A percentile compares a stretch with the other conserved stretches of the same genome.
Evolutionary conservation across 35 echinoderm and acorn worm genomes (phyloP).

Genomic region (Hemicentrotus pulcherrimus): DNA sequence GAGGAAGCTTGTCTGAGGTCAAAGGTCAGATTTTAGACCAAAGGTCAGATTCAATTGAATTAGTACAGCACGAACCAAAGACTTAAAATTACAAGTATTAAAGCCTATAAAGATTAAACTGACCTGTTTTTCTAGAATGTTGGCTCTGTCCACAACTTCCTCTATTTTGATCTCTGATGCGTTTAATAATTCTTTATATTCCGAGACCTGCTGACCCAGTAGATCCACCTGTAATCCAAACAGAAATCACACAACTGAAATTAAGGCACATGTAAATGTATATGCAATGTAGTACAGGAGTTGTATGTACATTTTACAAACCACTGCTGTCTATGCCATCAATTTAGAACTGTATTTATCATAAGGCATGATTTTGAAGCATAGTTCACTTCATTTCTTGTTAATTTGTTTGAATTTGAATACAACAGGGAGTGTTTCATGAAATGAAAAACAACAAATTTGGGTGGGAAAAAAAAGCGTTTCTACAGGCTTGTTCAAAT

Average conservation of each 20-base stretch:
- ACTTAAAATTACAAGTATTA: no score
- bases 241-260: neutral
- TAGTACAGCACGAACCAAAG: no score
- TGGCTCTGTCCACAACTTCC: slow-evolving; percentile 53
- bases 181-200: slow-evolving; percentile 68
- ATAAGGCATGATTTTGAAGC: neutral
- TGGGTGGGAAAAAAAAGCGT: no score
- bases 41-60: no score
- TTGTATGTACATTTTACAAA: neutral
- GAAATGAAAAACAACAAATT: no score
- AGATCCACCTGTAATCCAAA: slow-evolving; percentile 59
- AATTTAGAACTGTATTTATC: neutral
- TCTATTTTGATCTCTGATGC: slow-evolving; percentile 56
- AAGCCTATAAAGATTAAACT: neutral
- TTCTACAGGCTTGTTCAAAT: no score
- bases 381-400: neutral
- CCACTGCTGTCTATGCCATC: no score
- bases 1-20: no score
- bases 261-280: no score
- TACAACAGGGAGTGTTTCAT: neutral
- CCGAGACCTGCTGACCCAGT: slow-evolving; percentile 66
- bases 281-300: neutral
- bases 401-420: neutral
- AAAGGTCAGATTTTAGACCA: no score
- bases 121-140: slow-evolving; percentile 70